Conservation (phyloP, 2,888 invertebrate genomes). For the Sphinx pinastri region DNA sequence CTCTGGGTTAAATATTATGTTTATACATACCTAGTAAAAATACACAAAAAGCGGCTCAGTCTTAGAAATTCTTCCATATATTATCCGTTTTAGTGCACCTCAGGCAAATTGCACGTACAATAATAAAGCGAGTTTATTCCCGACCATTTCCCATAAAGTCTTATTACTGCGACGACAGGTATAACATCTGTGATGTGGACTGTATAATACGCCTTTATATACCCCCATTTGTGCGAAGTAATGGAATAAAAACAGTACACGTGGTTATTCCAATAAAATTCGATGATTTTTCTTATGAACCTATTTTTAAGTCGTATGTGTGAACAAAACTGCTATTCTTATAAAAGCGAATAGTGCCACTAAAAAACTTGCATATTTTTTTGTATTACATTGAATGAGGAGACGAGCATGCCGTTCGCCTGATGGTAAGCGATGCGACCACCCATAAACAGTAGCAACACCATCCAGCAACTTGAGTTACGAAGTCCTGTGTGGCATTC, state of each 20-base stretch:
- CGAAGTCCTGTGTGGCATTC: too few relatives aligned
- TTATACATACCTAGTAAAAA: neutral
- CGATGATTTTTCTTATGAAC: too few relatives aligned
- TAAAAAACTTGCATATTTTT: too few relatives aligned
- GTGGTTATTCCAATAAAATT: neutral
- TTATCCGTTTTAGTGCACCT: neutral
- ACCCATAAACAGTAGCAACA: too few relatives aligned
- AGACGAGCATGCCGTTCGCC: too few relatives aligned
- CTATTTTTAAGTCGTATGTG: too few relatives aligned
- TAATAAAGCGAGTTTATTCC: neutral
- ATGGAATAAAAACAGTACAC: neutral
- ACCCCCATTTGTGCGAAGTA: neutral
- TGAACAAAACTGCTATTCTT: neutral
- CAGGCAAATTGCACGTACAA: conserved; percentile 3
- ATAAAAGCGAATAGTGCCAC: neutral
- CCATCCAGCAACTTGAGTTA: too few relatives aligned
- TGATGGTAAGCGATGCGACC: too few relatives aligned
- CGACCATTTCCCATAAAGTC: conserved; percentile 5
- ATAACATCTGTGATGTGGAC: neutral
- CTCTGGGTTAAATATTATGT: too few relatives aligned
- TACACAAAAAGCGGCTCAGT: neutral
- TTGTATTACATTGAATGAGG: too few relatives aligned
- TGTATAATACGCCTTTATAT: conserved; percentile 5
- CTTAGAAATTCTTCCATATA: neutral
- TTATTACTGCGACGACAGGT: conserved; percentile 1